A percentile compares a stretch with the other conserved stretches of the same genome.
phyloP scores from a whole-genome alignment of 2,113 vertebrate species.

The Hippocampus comes region DNA sequence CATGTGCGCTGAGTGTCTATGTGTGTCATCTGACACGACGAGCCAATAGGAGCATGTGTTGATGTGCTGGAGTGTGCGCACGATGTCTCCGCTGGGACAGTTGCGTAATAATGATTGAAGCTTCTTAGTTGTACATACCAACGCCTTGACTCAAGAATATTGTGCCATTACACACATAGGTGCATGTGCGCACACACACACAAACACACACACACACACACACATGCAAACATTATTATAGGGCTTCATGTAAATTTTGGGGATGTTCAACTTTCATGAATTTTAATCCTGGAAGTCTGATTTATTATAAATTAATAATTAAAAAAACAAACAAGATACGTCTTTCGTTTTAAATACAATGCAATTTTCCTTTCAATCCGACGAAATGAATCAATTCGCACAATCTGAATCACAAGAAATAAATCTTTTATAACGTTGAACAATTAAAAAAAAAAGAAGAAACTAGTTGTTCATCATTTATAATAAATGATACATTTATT shows the following conservation, averaged over 20 bases:
- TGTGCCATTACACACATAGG: not conserved
- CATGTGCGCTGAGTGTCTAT: conserved; percentile 13
- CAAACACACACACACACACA: not conserved
- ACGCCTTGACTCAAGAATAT: conserved; percentile 10
- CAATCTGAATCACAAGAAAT: not conserved
- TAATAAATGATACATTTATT: too few species aligned
- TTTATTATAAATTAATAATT: too few species aligned
- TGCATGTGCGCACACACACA: not conserved
- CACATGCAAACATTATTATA: too few species aligned
- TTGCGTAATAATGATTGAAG: conserved; percentile 45
- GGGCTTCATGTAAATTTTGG: not conserved
- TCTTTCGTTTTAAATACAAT: not conserved
- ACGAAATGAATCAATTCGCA: not conserved
- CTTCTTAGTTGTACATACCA: conserved; percentile 9
- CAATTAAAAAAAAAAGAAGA: not conserved
- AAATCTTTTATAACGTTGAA: not conserved
- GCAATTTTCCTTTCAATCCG: not conserved
- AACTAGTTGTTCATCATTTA: too few species aligned
- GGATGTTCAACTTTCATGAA: not conserved
- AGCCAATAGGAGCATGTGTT: conserved; percentile 29
- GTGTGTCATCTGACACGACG: conserved; percentile 28
- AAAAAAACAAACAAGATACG: not conserved
- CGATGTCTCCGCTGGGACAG: not conserved
- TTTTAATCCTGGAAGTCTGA: not conserved
- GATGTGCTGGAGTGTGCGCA: conserved; percentile 10